phyloP scores from a whole-genome alignment of 2,888 invertebrate species.

The Campoplex nolae region DNA sequence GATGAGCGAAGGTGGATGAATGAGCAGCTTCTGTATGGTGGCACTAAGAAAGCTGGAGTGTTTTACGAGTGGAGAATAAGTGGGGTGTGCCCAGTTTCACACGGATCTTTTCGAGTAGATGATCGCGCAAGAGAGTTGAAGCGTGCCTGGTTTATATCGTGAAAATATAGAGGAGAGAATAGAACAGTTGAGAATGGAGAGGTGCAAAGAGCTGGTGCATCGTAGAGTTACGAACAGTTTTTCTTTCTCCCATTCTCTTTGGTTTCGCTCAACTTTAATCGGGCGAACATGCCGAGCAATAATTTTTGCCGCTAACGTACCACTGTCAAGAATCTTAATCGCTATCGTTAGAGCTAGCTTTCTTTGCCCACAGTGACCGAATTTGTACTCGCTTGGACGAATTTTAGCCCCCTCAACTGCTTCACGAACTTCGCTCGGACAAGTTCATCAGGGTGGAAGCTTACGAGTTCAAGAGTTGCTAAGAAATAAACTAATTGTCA shows the following conservation, averaged over 20 bases:
- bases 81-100: slow-evolving; percentile 42
- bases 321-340: slow-evolving; percentile 73
- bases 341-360: slow-evolving; percentile 73
- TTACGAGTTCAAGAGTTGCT: slow-evolving; percentile 39
- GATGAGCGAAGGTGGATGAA: slow-evolving; percentile 52
- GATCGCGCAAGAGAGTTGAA: slow-evolving; percentile 71
- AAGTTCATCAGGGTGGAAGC: slow-evolving; percentile 43
- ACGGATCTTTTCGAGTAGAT: slow-evolving; percentile 60
- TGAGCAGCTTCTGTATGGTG: slow-evolving; percentile 52
- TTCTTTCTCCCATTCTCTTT: slow-evolving; percentile 6
- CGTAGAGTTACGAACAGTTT: slow-evolving; percentile 26
- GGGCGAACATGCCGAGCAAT: slow-evolving; percentile 65
- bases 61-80: slow-evolving; percentile 57
- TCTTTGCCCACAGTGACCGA: slow-evolving; percentile 23
- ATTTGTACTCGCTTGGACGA: slow-evolving; percentile 40
- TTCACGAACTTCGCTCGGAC: slow-evolving; percentile 24
- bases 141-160: slow-evolving; percentile 73
- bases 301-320: slow-evolving; percentile 72
- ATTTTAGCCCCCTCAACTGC: slow-evolving; percentile 7
- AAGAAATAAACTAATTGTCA: not conserved
- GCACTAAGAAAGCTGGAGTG: slow-evolving; percentile 53
- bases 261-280: slow-evolving; percentile 52
- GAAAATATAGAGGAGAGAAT: slow-evolving; percentile 50
- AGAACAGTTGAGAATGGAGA: slow-evolving; percentile 44
- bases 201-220: slow-evolving; percentile 44